phyloP scores from a whole-genome alignment of 2,888 invertebrate genomes.

The Xanthorhoe spadicearia region DNA sequence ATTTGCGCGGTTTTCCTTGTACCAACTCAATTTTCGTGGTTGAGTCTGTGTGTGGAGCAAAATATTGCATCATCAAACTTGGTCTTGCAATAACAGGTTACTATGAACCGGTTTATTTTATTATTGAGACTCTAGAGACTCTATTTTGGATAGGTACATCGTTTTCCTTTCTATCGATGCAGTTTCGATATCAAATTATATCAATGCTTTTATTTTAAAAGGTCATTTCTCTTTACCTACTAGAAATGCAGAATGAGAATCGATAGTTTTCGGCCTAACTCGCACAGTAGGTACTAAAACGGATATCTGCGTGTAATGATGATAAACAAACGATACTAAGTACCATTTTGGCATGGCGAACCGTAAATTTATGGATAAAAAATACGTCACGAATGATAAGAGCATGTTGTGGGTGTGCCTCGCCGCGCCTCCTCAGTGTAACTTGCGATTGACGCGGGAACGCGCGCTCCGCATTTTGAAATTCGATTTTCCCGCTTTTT shows the following conservation, averaged over 20 bases:
- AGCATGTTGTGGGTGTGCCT: conserved; percentile 53
- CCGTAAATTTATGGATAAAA: conserved; percentile 43
- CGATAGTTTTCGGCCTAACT: conserved; percentile 26
- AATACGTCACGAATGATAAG: conserved; percentile 58
- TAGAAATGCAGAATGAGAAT: conserved; percentile 7
- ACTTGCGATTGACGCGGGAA: conserved; percentile 49
- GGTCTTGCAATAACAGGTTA: conserved; percentile 10
- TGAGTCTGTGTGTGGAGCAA: no score
- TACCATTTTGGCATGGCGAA: conserved; percentile 38
- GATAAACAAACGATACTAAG: conserved; percentile 41
- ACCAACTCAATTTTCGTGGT: background rate
- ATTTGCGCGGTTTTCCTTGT: conserved; percentile 2
- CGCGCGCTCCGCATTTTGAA: conserved; percentile 48
- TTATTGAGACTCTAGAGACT: background rate
- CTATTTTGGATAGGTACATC: conserved; percentile 4
- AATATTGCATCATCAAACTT: conserved; percentile 11
- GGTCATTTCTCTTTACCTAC: no score
- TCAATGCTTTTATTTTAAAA: background rate
- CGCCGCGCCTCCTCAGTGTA: conserved; percentile 66
- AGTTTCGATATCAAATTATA: background rate
- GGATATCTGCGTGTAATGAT: conserved; percentile 40
- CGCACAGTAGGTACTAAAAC: conserved; percentile 27
- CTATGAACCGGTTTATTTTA: conserved; percentile 11
- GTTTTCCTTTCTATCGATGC: conserved; percentile 19
- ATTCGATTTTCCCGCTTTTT: conserved; percentile 48